Evolutionary conservation across 2,888 invertebrate species (phyloP).

Genomic region (Trilocha varians): DNA sequence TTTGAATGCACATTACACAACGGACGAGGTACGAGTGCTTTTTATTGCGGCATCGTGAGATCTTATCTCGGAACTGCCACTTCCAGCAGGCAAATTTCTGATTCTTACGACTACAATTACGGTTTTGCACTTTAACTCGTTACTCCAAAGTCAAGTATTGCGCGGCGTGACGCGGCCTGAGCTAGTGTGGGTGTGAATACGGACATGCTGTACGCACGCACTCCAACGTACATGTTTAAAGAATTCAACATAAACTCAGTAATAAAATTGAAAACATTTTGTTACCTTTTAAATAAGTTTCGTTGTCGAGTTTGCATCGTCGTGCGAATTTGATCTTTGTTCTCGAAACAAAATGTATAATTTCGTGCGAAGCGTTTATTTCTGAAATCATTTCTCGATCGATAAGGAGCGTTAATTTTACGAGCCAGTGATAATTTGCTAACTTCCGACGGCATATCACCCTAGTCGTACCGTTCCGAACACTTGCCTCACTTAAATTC

Average conservation of each 20-base stretch:
- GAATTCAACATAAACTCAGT: constrained; percentile 72
- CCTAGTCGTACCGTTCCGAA: constrained; percentile 65
- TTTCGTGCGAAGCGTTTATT: constrained; percentile 30
- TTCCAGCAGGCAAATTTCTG: constrained; percentile 72
- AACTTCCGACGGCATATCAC: constrained; percentile 70
- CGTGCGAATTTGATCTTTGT: constrained; percentile 49
- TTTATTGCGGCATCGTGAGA: constrained; percentile 74
- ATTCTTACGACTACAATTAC: constrained; percentile 34
- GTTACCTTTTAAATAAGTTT: constrained; percentile 71
- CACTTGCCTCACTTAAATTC: constrained; percentile 61
- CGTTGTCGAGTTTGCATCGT: constrained; percentile 29
- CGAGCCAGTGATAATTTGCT: constrained; percentile 73
- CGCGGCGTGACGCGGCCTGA: constrained; percentile 20
- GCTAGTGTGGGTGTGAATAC: constrained; percentile 47
- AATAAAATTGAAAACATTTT: constrained; percentile 74
- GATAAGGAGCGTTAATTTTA: constrained; percentile 74
- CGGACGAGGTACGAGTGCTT: constrained; percentile 70
- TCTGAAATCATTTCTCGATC: constrained; percentile 64
- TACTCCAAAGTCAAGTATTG: constrained; percentile 36
- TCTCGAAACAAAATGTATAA: constrained; percentile 35
- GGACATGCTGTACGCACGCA: constrained; percentile 44
- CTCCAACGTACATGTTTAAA: constrained; percentile 57
- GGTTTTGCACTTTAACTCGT: constrained; percentile 47
- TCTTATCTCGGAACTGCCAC: constrained; percentile 72
- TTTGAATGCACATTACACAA: constrained; percentile 74